Percentiles rank a stretch among this genome's conserved stretches.
phyloP scores from a whole-genome alignment of 2,888 invertebrate genomes.

The Oscheius myriophilus region DNA sequence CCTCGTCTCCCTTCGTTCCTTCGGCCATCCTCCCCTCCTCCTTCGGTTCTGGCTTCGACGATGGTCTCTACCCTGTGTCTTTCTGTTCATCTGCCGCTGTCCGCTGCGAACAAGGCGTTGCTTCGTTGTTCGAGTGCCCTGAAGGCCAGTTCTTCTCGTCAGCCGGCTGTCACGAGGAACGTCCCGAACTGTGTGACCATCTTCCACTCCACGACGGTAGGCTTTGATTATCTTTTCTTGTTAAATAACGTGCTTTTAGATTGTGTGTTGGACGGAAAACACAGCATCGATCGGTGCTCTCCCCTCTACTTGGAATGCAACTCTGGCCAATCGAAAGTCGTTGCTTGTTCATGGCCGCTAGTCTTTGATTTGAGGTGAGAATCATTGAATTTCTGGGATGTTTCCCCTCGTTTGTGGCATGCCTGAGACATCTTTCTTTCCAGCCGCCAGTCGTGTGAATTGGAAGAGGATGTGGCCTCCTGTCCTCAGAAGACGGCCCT shows the following conservation, averaged over 20 bases:
- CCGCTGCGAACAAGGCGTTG: constrained; percentile 13
- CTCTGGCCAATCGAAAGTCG: constrained; percentile 1
- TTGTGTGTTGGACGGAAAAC: constrained; percentile 7
- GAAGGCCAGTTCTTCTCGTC: constrained; percentile 3
- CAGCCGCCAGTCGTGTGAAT: constrained; percentile 4
- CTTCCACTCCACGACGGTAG: constrained; percentile 1
- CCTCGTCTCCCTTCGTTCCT: neutral
- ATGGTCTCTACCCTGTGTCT: constrained; percentile 21
- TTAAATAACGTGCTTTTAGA: neutral
- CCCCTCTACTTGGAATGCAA: constrained; percentile 17
- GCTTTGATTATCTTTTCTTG: neutral
- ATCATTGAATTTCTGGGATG: too few species aligned
- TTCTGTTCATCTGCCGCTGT: constrained; percentile 6
- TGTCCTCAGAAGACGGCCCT: constrained; percentile 11
- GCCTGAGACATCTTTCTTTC: constrained; percentile 7
- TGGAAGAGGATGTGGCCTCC: neutral
- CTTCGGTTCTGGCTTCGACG: constrained; percentile 10
- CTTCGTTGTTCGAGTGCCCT: constrained; percentile 19
- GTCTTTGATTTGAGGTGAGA: too few species aligned
- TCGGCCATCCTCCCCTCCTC: neutral
- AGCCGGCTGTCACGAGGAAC: neutral
- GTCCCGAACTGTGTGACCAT: neutral
- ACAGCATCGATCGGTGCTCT: constrained; percentile 12
- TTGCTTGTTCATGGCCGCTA: too few species aligned
- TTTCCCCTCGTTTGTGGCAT: constrained; percentile 1